These are phyloP conservation scores for Rhadina sibilatrix DNA, from an alignment of 2,113 vertebrate genomes.

Conservation along the genomic window DNA sequence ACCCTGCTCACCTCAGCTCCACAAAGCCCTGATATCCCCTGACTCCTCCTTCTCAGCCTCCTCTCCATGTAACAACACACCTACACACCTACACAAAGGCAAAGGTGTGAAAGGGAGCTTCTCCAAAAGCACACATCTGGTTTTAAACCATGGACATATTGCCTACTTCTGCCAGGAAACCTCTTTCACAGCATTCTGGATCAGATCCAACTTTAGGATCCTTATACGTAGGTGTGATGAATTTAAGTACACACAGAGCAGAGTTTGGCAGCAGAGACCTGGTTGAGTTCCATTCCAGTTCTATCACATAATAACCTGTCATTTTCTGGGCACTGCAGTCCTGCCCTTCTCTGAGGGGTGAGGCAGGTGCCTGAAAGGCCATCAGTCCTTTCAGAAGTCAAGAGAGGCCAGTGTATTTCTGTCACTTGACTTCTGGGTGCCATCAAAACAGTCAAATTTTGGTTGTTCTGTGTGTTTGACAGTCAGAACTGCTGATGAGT, in stretches of 20 bases:
- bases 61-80: not conserved
- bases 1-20: not conserved
- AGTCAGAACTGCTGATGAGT: not conserved
- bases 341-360: not conserved
- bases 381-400: not conserved
- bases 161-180: not conserved
- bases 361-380: not conserved
- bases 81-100: not conserved
- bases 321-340: not conserved
- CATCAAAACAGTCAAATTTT: not conserved
- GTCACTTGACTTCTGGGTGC: not conserved
- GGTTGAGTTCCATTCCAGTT: not conserved
- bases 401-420: not conserved
- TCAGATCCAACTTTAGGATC: not conserved
- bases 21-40: not conserved
- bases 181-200: not conserved
- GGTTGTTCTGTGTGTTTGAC: not conserved
- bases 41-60: not conserved
- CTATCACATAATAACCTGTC: not conserved
- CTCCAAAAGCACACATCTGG: not conserved
- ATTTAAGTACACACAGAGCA: not conserved
- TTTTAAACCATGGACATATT: not conserved
- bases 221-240: not conserved
- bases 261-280: not conserved
- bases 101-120: not conserved